phyloP scores from a whole-genome alignment of 2,797 vertebrate species.

The Hippocampus kuda region DNA sequence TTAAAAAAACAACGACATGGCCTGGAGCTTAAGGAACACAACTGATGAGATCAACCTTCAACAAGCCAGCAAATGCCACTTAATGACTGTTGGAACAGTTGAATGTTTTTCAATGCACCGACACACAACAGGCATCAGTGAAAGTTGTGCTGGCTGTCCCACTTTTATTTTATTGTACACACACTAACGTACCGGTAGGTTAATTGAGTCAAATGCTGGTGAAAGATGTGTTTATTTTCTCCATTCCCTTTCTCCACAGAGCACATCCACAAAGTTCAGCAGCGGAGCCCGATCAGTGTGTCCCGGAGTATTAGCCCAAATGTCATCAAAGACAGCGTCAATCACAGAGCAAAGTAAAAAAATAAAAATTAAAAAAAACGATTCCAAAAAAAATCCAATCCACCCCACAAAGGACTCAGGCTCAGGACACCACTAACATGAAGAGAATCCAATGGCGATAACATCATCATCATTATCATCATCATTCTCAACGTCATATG shows the following conservation, averaged over 20 bases:
- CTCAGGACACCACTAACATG: conserved; percentile 10
- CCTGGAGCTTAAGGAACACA: background rate
- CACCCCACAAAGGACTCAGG: background rate
- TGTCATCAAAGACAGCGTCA: conserved; percentile 77
- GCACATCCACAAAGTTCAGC: conserved; percentile 73
- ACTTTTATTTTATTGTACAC: background rate
- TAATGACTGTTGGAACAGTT: background rate
- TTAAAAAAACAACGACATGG: background rate
- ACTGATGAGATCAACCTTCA: background rate
- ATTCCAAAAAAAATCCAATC: background rate
- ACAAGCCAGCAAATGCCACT: background rate
- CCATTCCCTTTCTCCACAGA: conserved; percentile 61
- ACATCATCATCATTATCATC: background rate
- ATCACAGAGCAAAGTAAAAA: conserved; percentile 60
- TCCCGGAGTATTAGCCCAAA: conserved; percentile 71
- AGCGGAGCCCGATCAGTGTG: conserved; percentile 55
- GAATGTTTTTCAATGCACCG: background rate
- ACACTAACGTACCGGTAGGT: too few relatives aligned
- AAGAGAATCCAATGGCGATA: conserved; percentile 6
- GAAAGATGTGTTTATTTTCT: background rate
- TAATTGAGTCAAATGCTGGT: background rate
- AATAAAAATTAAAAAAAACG: background rate
- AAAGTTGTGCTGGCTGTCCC: background rate
- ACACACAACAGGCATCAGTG: background rate
- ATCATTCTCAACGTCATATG: background rate